Conservation (phyloP, 2,797 vertebrate species). For the Cuculus canorus region DNA sequence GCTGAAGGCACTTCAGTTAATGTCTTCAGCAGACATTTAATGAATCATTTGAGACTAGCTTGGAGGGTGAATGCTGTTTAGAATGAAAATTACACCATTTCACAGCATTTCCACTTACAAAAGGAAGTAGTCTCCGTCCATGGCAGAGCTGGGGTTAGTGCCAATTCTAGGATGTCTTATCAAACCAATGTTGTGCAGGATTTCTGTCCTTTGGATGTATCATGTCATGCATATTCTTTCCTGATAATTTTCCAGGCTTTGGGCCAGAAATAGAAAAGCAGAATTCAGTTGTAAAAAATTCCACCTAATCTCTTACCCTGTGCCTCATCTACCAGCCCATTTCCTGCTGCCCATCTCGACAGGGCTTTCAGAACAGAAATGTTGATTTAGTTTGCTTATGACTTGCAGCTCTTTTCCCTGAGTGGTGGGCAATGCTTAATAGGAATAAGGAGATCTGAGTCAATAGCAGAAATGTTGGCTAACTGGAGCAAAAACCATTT, state of each 20-base stretch:
- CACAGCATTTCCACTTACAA: background rate
- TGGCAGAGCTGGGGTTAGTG: background rate
- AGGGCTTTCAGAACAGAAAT: background rate
- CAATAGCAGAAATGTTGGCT: background rate
- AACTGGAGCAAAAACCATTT: background rate
- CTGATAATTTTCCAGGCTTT: background rate
- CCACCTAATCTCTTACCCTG: background rate
- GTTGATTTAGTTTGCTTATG: background rate
- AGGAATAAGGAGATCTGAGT: background rate
- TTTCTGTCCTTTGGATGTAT: background rate
- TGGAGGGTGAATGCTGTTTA: background rate
- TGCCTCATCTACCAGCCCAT: background rate
- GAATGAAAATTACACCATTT: background rate
- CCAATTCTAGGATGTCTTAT: background rate
- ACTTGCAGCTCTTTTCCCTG: background rate
- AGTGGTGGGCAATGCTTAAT: background rate
- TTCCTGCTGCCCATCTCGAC: background rate
- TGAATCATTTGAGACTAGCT: background rate
- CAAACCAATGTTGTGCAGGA: background rate
- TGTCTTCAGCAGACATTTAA: background rate
- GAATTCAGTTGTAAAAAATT: background rate
- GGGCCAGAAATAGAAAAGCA: background rate
- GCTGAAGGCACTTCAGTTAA: background rate
- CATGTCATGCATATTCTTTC: background rate
- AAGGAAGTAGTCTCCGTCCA: background rate